phyloP scores from a whole-genome alignment of 2,113 vertebrate species.

The Tragelaphus scriptus region DNA sequence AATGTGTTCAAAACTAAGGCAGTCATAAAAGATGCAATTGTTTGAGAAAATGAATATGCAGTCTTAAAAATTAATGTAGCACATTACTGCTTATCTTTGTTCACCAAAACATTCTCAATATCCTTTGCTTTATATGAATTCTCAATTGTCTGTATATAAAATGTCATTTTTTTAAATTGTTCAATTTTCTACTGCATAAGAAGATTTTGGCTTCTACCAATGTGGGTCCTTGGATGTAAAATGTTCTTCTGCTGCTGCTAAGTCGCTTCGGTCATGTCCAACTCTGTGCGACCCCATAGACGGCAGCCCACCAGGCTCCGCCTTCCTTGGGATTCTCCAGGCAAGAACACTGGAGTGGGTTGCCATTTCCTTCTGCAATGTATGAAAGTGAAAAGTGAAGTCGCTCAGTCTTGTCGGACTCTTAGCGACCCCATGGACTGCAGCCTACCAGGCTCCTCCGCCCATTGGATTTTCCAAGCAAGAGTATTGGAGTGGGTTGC shows the following conservation, averaged over 20 bases:
- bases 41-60: slow-evolving; percentile 55
- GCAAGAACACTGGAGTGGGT: too few relatives aligned
- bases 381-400: too few relatives aligned
- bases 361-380: too few relatives aligned
- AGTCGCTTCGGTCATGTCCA: too few relatives aligned
- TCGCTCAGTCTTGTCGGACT: fast-evolving
- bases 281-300: too few relatives aligned
- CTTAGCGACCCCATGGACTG: too few relatives aligned
- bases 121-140: slow-evolving; percentile 20
- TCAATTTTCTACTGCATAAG: neutral
- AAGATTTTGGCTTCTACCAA: neutral
- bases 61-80: slow-evolving; percentile 60
- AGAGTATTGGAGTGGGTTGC: too few relatives aligned
- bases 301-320: fast-evolving
- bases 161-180: neutral
- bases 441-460: too few relatives aligned
- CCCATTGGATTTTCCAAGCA: too few relatives aligned
- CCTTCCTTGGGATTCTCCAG: too few relatives aligned
- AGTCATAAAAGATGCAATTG: slow-evolving; percentile 39
- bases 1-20: slow-evolving; percentile 39
- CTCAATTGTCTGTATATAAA: neutral
- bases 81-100: slow-evolving; percentile 44
- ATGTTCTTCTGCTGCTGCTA: neutral
- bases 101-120: slow-evolving; percentile 32
- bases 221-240: neutral